A percentile compares a stretch with the other conserved stretches of the same genome.
Evolutionary conservation across 2,113 vertebrate species (phyloP).

Genomic region (Platycercus adscitus): DNA sequence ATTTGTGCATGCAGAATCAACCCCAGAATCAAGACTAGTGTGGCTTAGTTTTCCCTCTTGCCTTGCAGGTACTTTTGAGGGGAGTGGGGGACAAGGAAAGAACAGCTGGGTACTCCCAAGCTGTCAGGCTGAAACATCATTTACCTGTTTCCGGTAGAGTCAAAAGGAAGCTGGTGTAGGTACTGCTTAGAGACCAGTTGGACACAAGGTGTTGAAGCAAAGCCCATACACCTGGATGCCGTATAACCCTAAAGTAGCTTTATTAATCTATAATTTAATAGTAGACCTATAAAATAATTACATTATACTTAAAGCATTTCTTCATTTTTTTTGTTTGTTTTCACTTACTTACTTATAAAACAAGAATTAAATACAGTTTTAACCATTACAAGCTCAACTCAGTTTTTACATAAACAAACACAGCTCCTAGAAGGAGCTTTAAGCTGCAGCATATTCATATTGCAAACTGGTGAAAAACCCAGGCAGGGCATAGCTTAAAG

Average conservation of each 20-base stretch:
- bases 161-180: neutral
- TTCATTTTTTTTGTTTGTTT: conserved; percentile 65
- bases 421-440: conserved; percentile 61
- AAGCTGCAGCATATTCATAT: conserved; percentile 71
- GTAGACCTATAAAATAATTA: conserved; percentile 84
- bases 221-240: conserved; percentile 27
- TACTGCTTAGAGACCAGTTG: neutral
- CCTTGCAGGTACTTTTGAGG: neutral
- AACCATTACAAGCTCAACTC: conserved; percentile 77
- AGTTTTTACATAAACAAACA: conserved; percentile 71
- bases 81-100: neutral
- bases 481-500: conserved; percentile 32
- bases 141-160: neutral
- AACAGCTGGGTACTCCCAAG: neutral
- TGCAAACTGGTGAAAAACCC: conserved; percentile 48
- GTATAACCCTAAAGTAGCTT: conserved; percentile 77
- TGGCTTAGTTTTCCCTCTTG: neutral
- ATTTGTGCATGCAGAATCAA: neutral
- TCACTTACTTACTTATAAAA: conserved; percentile 75
- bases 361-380: conserved; percentile 82
- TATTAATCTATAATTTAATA: conserved; percentile 86
- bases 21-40: neutral
- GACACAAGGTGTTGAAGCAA: conserved; percentile 34
- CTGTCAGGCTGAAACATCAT: neutral
- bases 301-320: conserved; percentile 82